phyloP scores from a whole-genome alignment of 2,888 invertebrate species.

The Netelia inedita region DNA sequence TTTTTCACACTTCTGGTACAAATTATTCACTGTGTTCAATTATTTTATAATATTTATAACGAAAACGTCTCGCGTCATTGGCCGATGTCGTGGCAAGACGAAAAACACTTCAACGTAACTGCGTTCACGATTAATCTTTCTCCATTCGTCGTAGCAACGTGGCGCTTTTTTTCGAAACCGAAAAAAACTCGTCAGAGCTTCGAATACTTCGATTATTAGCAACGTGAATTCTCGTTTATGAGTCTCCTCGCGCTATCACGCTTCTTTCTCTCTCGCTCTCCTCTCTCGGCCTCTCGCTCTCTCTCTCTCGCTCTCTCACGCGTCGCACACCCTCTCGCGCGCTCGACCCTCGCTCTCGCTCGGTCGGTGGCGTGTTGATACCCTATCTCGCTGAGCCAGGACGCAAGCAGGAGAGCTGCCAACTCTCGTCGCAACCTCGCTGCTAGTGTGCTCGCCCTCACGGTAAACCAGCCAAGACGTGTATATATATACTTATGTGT shows the following conservation, averaged over 20 bases:
- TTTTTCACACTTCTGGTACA: not conserved
- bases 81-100: not conserved
- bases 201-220: not conserved
- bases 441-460: constrained; percentile 74
- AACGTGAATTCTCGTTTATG: not conserved
- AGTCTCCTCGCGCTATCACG: not conserved
- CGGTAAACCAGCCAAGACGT: constrained; percentile 71
- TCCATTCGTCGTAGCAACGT: not conserved
- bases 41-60: not conserved
- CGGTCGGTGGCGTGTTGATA: constrained; percentile 53
- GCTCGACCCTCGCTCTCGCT: constrained; percentile 22
- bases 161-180: constrained; percentile 8
- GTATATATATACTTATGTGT: constrained; percentile 23
- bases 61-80: not conserved
- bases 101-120: constrained; percentile 8
- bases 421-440: constrained; percentile 77
- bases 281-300: constrained; percentile 25
- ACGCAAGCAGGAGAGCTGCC: constrained; percentile 68
- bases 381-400: constrained; percentile 51
- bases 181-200: not conserved
- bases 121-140: not conserved
- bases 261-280: constrained; percentile 44
- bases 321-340: constrained; percentile 38
- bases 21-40: not conserved
- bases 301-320: constrained; percentile 40